Evolutionary conservation across 2,888 invertebrate species (phyloP).

Genomic region (Pandemis corylana): DNA sequence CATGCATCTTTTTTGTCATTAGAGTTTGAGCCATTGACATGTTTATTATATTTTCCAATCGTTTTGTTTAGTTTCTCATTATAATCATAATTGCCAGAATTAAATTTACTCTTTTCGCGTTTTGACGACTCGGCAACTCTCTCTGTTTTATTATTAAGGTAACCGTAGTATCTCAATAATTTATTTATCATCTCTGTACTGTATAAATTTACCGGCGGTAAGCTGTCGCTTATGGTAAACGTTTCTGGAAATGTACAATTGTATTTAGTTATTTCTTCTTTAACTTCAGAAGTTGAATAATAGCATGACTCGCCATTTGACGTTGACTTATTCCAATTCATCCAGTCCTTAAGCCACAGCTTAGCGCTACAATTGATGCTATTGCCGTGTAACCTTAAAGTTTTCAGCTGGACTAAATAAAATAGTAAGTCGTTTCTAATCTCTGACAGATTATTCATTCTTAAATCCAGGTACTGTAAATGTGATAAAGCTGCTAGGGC

Average conservation of each 20-base stretch:
- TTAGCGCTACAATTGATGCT: slow-evolving; percentile 88
- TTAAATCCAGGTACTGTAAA: slow-evolving; percentile 89
- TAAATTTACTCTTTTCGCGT: slow-evolving; percentile 55
- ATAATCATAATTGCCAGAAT: slow-evolving; percentile 48
- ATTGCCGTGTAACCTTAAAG: slow-evolving; percentile 88
- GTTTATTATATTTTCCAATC: slow-evolving; percentile 21
- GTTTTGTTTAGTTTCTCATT: slow-evolving; percentile 38
- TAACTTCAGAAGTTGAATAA: slow-evolving; percentile 75
- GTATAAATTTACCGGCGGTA: slow-evolving; percentile 80
- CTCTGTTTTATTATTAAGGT: slow-evolving; percentile 78
- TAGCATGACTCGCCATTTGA: slow-evolving; percentile 75
- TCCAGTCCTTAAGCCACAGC: slow-evolving; percentile 88
- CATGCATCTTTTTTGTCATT: slow-evolving; percentile 38
- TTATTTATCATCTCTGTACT: slow-evolving; percentile 83
- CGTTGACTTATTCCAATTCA: slow-evolving; percentile 80
- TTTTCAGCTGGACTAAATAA: slow-evolving; percentile 88
- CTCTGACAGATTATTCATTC: slow-evolving; percentile 85
- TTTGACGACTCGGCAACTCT: slow-evolving; percentile 55
- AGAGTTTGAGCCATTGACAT: slow-evolving; percentile 14
- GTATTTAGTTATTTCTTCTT: slow-evolving; percentile 75
- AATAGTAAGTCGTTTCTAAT: slow-evolving; percentile 87
- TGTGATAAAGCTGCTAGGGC: slow-evolving; percentile 89
- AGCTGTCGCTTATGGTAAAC: slow-evolving; percentile 79
- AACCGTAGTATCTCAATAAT: slow-evolving; percentile 77
- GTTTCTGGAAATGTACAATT: slow-evolving; percentile 82